These are phyloP conservation scores for Dendrocincla fuliginosa DNA, from an alignment of 2,797 vertebrate species.

Conservation along the genomic window DNA sequence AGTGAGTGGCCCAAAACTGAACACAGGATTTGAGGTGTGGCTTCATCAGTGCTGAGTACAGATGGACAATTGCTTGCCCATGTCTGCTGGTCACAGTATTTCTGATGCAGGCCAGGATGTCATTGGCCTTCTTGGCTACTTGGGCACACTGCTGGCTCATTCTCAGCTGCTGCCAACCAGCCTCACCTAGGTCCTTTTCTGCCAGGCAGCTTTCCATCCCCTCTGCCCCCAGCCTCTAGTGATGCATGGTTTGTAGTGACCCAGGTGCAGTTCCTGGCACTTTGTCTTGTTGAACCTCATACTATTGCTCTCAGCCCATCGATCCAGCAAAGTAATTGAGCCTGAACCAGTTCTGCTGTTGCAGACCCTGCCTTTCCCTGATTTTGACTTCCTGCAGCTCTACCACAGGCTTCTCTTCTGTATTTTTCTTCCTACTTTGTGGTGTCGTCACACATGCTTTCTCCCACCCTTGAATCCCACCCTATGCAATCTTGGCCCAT, in stretches of 20 bases:
- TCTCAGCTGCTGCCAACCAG: background rate
- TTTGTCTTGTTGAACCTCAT: background rate
- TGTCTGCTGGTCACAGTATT: background rate
- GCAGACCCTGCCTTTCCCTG: background rate
- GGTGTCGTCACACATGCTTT: background rate
- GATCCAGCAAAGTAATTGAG: background rate
- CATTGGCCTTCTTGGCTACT: background rate
- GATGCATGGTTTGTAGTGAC: background rate
- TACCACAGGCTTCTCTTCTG: background rate
- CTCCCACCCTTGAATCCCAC: background rate
- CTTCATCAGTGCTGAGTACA: fast-evolving
- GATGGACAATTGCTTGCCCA: fast-evolving
- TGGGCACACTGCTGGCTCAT: background rate
- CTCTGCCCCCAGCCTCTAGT: background rate
- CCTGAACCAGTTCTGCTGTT: background rate
- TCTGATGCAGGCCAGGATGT: background rate
- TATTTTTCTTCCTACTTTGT: background rate
- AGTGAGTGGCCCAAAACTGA: background rate
- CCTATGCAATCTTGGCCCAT: background rate
- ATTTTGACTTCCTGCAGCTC: background rate
- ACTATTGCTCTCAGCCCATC: fast-evolving
- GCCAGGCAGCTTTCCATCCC: background rate
- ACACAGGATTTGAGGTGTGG: background rate
- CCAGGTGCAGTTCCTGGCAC: background rate
- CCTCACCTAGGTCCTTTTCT: background rate